Evolutionary conservation across 2,888 invertebrate genomes (phyloP).

Genomic region (Lasioglossum zephyrum): DNA sequence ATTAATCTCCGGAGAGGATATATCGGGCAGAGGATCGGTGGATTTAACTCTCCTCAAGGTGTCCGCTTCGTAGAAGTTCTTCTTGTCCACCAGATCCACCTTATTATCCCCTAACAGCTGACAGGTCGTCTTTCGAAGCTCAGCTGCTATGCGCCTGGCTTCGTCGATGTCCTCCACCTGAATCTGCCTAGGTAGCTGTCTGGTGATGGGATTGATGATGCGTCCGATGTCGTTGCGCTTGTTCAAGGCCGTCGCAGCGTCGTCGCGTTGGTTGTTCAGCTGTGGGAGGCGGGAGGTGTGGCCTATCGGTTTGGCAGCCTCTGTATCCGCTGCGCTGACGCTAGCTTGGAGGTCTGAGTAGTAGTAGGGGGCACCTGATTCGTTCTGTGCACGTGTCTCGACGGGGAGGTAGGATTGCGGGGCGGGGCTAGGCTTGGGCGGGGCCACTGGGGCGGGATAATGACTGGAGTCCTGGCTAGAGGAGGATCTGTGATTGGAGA

Average conservation of each 20-base stretch:
- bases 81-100: constrained; percentile 86
- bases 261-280: constrained; percentile 91
- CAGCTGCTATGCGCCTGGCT: constrained; percentile 81
- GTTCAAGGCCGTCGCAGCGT: constrained; percentile 84
- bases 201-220: constrained; percentile 89
- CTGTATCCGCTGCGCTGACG: constrained; percentile 60
- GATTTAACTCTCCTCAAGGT: constrained; percentile 86
- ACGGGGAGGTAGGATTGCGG: constrained; percentile 63
- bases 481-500: constrained; percentile 76
- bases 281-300: constrained; percentile 82
- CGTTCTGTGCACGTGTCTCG: constrained; percentile 80
- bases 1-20: constrained; percentile 74
- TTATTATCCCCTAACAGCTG: constrained; percentile 81
- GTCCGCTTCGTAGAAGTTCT: constrained; percentile 90
- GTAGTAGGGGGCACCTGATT: constrained; percentile 92
- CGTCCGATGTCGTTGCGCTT: constrained; percentile 88
- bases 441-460: constrained; percentile 72
- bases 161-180: constrained; percentile 80
- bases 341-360: constrained; percentile 90
- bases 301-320: constrained; percentile 62
- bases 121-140: constrained; percentile 81
- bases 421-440: constrained; percentile 56
- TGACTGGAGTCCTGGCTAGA: constrained; percentile 67
- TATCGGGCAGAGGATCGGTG: constrained; percentile 79
- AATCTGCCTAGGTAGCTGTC: constrained; percentile 78